phyloP scores from a whole-genome alignment of 2,113 vertebrate species.

The Rhynchomys soricoides region DNA sequence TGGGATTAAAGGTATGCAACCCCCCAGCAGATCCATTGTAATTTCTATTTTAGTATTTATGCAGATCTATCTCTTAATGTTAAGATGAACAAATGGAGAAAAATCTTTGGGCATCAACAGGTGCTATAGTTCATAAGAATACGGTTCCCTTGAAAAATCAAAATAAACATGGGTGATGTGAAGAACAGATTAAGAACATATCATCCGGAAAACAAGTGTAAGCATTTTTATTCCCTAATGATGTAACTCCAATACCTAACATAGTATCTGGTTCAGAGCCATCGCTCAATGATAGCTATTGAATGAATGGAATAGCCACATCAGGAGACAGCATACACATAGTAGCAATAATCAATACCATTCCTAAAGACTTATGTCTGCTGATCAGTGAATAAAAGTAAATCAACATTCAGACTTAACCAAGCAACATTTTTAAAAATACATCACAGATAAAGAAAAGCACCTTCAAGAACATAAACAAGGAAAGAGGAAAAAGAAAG shows the following conservation, averaged over 20 bases:
- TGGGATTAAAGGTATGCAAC: background rate
- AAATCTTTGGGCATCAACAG: constrained; percentile 9
- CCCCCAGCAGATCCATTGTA: too few relatives aligned
- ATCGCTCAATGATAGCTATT: constrained; percentile 6
- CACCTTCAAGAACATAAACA: background rate
- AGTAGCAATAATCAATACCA: background rate
- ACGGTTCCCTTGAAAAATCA: constrained; percentile 4
- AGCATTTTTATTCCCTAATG: background rate
- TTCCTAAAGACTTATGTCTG: background rate
- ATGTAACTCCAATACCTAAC: background rate
- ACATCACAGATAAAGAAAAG: background rate
- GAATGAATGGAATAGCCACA: constrained; percentile 4
- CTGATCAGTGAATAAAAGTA: constrained; percentile 36
- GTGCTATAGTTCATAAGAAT: background rate
- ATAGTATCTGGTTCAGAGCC: background rate
- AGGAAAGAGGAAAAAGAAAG: background rate
- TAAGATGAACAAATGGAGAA: constrained; percentile 34
- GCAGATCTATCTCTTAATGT: background rate
- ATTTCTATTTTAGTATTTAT: too few relatives aligned
- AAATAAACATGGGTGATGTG: background rate
- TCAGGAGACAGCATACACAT: background rate
- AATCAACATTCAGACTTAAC: background rate
- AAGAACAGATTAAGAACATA: background rate
- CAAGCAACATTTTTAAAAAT: constrained; percentile 33
- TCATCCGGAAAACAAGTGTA: background rate